Percentiles rank a stretch among this genome's conserved stretches.
Evolutionary conservation across 2,797 vertebrate species (phyloP).

Genomic region (Telmatherina bonti): DNA sequence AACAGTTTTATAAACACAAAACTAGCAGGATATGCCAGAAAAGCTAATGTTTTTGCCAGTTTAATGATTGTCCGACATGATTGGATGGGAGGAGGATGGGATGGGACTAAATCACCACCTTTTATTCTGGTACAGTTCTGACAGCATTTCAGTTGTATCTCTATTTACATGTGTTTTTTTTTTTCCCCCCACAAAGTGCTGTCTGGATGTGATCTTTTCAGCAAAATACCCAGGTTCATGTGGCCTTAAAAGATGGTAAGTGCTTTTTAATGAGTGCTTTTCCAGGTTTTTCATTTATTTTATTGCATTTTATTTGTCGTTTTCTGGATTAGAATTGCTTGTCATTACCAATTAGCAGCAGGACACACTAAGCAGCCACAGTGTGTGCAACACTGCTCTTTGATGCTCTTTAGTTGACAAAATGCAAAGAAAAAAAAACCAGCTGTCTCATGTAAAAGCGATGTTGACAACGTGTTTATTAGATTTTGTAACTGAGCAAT

Average conservation of each 20-base stretch:
- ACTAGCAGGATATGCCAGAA: neutral
- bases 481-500: neutral
- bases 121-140: neutral
- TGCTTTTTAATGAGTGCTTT: neutral
- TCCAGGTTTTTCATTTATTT: neutral
- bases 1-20: no score
- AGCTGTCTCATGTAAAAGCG: neutral
- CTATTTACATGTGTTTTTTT: neutral
- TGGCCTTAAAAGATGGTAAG: no score
- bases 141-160: neutral
- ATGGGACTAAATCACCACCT: no score
- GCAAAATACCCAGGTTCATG: no score
- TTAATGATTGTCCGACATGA: neutral
- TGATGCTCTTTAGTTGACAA: neutral
- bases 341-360: neutral
- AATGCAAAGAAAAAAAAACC: neutral
- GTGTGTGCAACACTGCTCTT: neutral
- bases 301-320: neutral
- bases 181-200: neutral
- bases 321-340: neutral
- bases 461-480: no score
- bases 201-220: no score
- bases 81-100: neutral
- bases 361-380: no score
- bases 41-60: neutral